Conservation (phyloP, 2,113 vertebrate genomes). For the Oncorhynchus gorbuscha region DNA sequence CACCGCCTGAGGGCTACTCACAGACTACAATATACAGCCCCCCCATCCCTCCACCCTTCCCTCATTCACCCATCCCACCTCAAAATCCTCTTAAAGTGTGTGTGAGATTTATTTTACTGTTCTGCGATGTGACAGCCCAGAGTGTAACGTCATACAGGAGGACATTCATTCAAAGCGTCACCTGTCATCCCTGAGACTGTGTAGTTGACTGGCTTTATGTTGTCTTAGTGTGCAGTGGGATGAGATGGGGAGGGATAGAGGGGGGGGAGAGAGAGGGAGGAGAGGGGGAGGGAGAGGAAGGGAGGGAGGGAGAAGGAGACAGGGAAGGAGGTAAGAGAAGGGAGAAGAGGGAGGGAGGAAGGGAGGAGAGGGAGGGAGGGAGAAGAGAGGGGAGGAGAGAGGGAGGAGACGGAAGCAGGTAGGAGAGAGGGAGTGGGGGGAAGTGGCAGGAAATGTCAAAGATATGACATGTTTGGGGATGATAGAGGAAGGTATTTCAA, state of each 20-base stretch:
- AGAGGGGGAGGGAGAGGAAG: not conserved
- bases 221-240: constrained; percentile 7
- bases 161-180: constrained; percentile 54
- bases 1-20: constrained; percentile 20
- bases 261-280: not conserved
- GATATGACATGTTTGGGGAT: constrained; percentile 13
- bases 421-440: not conserved
- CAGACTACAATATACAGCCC: constrained; percentile 1
- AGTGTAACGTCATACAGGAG: constrained; percentile 14
- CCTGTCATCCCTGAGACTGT: constrained; percentile 33
- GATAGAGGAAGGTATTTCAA: constrained; percentile 22
- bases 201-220: constrained; percentile 34
- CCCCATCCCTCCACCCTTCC: constrained; percentile 22
- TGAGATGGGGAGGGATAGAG: not conserved
- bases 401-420: not conserved
- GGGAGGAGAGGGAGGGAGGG: not conserved
- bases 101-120: constrained; percentile 38
- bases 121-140: constrained; percentile 44
- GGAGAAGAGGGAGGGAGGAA: no score
- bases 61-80: constrained; percentile 26
- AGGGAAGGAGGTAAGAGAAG: no score
- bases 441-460: not conserved
- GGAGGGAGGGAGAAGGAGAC: not conserved
- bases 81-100: constrained; percentile 10
- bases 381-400: not conserved